Evolutionary conservation across 2,888 invertebrate species (phyloP).

Genomic region (Nowickia ferox): DNA sequence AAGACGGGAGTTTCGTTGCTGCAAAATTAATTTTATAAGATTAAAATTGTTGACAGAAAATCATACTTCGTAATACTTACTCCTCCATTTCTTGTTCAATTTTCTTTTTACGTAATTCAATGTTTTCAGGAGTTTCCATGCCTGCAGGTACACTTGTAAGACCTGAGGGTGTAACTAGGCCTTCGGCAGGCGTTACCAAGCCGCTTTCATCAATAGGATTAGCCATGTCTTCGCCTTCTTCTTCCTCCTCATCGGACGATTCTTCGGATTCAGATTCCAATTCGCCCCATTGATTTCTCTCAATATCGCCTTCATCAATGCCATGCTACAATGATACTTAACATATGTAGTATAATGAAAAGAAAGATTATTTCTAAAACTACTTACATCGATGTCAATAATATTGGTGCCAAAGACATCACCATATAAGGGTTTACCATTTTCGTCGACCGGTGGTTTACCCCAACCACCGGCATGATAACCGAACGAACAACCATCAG

Average conservation of each 20-base stretch:
- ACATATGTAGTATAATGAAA: not conserved
- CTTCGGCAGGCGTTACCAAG: constrained; percentile 95
- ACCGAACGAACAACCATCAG: constrained; percentile 98
- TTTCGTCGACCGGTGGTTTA: constrained; percentile 99
- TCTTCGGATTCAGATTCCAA: constrained; percentile 92
- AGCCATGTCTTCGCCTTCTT: constrained; percentile 85
- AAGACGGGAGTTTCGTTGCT: constrained; percentile 96
- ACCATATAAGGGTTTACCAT: constrained; percentile 98
- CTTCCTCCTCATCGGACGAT: constrained; percentile 87
- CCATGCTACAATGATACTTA: constrained; percentile 83
- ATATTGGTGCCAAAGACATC: constrained; percentile 97
- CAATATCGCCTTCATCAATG: constrained; percentile 93
- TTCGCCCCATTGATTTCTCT: constrained; percentile 98
- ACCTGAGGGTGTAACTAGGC: constrained; percentile 97
- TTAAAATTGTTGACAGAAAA: constrained; percentile 17
- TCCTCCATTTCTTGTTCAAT: constrained; percentile 98
- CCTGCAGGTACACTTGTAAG: constrained; percentile 95
- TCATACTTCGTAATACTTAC: constrained; percentile 83
- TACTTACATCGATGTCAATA: constrained; percentile 87
- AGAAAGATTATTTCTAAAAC: not conserved
- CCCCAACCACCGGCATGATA: constrained; percentile 99
- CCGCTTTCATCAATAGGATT: constrained; percentile 89
- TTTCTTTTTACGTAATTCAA: constrained; percentile 98
- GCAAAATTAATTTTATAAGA: constrained; percentile 69
- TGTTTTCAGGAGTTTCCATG: constrained; percentile 99